A percentile compares a stretch with the other conserved stretches of the same genome.
Conservation (phyloP, 2,888 invertebrate species). For the Nymphalis c-album region DNA sequence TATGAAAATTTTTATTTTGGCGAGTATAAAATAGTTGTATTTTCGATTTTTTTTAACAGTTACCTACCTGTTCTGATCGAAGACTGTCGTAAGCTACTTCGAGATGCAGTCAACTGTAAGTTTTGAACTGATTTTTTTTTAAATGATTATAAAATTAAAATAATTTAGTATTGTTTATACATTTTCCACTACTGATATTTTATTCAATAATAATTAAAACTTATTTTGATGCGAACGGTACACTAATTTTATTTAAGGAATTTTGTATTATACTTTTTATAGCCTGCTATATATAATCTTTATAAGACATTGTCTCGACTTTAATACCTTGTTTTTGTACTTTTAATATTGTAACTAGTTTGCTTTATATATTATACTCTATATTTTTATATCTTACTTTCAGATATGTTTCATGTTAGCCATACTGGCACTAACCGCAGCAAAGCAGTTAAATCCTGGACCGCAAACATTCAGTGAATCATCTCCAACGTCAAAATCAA, state of each 20-base stretch:
- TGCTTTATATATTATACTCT: not conserved
- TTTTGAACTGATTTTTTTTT: not conserved
- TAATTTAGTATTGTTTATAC: not conserved
- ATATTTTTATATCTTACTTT: conserved; percentile 10
- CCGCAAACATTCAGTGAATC: conserved; percentile 51
- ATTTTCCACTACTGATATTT: not conserved
- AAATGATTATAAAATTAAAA: not conserved
- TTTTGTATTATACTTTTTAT: too few species aligned
- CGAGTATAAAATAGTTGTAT: conserved; percentile 23
- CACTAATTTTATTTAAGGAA: too few species aligned
- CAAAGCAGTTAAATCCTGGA: conserved; percentile 49
- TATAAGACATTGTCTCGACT: too few species aligned
- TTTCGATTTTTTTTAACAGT: conserved; percentile 19
- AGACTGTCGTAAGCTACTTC: conserved; percentile 15
- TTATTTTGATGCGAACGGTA: too few species aligned
- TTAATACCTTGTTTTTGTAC: too few species aligned
- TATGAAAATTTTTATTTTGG: conserved; percentile 20
- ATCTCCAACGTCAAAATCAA: conserved; percentile 32
- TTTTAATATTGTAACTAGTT: too few species aligned
- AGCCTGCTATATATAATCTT: too few species aligned
- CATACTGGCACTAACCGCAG: conserved; percentile 33
- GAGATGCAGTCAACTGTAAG: conserved; percentile 31
- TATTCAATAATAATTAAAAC: too few species aligned
- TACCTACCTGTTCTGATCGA: conserved; percentile 17
- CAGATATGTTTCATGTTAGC: conserved; percentile 26